Evolutionary conservation across 2,797 vertebrate species (phyloP).

Genomic region (Leucoraja ocellata): DNA sequence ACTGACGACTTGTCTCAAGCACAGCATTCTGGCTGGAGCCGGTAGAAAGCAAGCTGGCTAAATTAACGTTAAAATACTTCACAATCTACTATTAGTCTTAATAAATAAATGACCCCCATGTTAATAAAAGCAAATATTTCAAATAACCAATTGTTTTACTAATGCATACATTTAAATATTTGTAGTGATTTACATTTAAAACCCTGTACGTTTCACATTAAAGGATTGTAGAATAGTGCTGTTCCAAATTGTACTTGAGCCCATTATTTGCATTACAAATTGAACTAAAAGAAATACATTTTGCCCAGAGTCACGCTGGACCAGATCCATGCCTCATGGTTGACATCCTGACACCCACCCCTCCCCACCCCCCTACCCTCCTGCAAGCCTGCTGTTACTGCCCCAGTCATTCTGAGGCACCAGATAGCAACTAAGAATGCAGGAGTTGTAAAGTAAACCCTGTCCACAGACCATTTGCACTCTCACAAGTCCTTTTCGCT

Average conservation of each 20-base stretch:
- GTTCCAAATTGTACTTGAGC: not conserved
- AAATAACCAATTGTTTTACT: not conserved
- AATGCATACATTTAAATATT: too few species aligned
- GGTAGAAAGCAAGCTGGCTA: not conserved
- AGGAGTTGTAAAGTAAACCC: too few species aligned
- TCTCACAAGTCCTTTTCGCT: too few species aligned
- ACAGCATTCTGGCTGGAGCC: not conserved
- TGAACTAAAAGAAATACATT: conserved; percentile 2
- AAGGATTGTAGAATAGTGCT: not conserved
- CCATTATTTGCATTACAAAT: not conserved
- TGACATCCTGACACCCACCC: too few species aligned
- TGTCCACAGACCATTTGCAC: too few species aligned
- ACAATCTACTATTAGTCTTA: not conserved
- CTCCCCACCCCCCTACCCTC: too few species aligned
- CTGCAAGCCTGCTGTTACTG: too few species aligned
- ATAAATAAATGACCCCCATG: not conserved
- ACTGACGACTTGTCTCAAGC: not conserved
- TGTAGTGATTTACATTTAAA: not conserved
- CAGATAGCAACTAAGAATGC: too few species aligned
- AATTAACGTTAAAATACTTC: not conserved
- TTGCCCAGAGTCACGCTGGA: not conserved
- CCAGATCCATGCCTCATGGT: too few species aligned
- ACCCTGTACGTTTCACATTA: not conserved
- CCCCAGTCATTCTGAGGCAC: too few species aligned
- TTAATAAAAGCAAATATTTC: not conserved